phyloP scores from a whole-genome alignment of 2,113 vertebrate genomes.

The Cyanistes caeruleus region DNA sequence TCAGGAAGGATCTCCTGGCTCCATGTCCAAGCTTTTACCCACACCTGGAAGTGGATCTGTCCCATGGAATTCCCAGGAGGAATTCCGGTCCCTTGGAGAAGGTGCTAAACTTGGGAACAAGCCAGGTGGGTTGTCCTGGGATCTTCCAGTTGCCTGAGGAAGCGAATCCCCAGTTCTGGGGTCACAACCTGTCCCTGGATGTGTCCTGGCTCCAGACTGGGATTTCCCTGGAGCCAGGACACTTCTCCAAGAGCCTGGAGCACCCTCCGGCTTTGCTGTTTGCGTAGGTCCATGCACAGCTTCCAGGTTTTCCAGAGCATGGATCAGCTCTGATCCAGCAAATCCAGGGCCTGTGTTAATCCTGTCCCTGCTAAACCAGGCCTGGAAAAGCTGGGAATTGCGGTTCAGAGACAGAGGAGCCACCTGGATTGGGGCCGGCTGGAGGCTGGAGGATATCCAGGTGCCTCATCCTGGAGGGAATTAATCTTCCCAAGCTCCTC shows the following conservation, averaged over 20 bases:
- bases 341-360: background rate
- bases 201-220: background rate
- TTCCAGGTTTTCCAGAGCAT: background rate
- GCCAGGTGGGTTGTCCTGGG: background rate
- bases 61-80: background rate
- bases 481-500: background rate
- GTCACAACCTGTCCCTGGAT: background rate
- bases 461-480: background rate
- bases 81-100: background rate
- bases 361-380: background rate
- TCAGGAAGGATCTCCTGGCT: background rate
- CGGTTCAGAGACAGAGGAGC: fast-evolving
- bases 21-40: background rate
- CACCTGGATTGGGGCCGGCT: fast-evolving
- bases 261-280: background rate
- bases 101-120: background rate
- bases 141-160: background rate
- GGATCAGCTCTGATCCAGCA: background rate
- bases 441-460: background rate
- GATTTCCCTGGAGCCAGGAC: background rate
- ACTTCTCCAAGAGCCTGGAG: fast-evolving
- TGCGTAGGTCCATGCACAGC: background rate
- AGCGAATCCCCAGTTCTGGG: background rate
- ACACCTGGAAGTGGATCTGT: background rate
- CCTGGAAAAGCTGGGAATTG: background rate